These are phyloP conservation scores for Phyllostomus discolor DNA, from an alignment of 2,113 vertebrate genomes.

Conservation along the genomic window DNA sequence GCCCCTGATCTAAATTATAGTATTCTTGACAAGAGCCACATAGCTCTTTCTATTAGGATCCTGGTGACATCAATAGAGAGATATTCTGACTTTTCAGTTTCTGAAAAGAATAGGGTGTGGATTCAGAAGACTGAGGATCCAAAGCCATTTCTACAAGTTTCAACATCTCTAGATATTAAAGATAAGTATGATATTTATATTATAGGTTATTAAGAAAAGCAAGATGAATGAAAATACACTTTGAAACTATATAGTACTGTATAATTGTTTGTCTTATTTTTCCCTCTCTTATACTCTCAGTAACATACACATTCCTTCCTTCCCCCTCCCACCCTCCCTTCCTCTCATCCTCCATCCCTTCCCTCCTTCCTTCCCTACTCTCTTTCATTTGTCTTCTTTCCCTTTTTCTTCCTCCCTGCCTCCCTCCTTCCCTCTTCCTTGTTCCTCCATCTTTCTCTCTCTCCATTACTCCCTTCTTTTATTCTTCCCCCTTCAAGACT, in stretches of 20 bases:
- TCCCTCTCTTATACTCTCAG: background rate
- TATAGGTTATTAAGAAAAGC: background rate
- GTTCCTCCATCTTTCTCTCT: background rate
- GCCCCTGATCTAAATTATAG: background rate
- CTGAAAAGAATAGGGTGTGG: background rate
- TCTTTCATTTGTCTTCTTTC: too few species aligned
- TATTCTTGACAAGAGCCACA: background rate
- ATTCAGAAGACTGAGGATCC: background rate
- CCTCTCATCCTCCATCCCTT: accelerated
- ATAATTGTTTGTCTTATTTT: background rate
- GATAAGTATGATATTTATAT: background rate
- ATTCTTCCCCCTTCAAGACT: background rate
- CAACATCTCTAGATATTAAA: background rate
- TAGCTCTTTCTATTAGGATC: background rate
- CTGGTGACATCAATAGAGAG: background rate
- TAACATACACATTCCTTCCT: background rate
- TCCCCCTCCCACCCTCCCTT: too few species aligned
- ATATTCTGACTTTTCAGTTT: background rate
- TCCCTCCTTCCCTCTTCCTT: too few species aligned
- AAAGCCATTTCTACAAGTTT: background rate
- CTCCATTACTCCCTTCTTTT: background rate
- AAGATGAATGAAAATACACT: background rate
- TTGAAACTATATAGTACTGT: background rate
- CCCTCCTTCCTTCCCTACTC: background rate
- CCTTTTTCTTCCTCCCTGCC: too few species aligned